phyloP scores from a whole-genome alignment of 2,797 vertebrate genomes.

The Chloroceryle inda region DNA sequence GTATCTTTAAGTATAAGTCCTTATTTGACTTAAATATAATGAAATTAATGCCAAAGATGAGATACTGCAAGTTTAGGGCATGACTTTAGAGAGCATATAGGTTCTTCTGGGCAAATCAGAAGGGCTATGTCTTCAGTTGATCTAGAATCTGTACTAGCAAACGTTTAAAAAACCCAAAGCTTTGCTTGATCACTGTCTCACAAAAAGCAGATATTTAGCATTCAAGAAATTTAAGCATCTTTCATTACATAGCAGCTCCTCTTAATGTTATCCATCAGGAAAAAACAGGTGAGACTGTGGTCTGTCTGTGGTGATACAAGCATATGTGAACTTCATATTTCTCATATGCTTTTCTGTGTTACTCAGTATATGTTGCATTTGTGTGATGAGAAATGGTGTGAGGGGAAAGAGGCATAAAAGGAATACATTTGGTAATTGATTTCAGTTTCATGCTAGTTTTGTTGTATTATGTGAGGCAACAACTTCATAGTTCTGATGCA shows the following conservation, averaged over 20 bases:
- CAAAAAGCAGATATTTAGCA: neutral
- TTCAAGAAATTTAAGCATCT: neutral
- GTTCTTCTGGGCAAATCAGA: neutral
- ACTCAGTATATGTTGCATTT: neutral
- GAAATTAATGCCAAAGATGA: neutral
- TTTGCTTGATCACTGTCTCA: neutral
- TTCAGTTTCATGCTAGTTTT: neutral
- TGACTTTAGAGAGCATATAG: neutral
- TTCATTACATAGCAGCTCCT: neutral
- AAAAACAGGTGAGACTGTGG: neutral
- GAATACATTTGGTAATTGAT: neutral
- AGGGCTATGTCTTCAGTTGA: accelerated
- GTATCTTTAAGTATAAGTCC: neutral
- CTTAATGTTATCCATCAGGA: neutral
- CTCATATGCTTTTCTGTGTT: neutral
- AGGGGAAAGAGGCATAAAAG: neutral
- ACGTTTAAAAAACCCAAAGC: neutral
- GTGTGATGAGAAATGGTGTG: neutral
- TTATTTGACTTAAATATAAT: neutral
- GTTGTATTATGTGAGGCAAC: neutral
- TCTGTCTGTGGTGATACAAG: neutral
- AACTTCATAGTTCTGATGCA: neutral
- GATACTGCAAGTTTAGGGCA: accelerated
- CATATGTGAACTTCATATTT: neutral
- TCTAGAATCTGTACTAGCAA: neutral